These are phyloP conservation scores for Cryptotermes secundus DNA, from an alignment of 1,140 invertebrate species.

Conservation along the genomic window DNA sequence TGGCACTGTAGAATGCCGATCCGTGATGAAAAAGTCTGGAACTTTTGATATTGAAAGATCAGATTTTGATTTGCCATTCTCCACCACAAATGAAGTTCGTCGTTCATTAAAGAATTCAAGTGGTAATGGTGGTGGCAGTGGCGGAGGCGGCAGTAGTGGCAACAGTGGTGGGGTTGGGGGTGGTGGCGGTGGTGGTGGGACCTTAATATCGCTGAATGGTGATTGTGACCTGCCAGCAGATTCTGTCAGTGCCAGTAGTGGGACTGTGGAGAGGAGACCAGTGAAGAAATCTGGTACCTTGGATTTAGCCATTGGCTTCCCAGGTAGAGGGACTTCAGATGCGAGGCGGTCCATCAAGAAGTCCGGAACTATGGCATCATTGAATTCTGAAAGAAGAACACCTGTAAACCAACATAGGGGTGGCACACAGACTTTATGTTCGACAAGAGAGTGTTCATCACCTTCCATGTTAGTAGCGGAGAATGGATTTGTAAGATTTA, in stretches of 20 bases:
- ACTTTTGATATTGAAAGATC: constrained; percentile 45
- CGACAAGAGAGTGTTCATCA: constrained; percentile 42
- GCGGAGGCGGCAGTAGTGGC: too few species aligned
- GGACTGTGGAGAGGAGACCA: constrained; percentile 23
- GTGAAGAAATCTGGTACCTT: constrained; percentile 28
- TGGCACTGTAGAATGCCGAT: neutral
- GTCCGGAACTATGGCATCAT: constrained; percentile 52
- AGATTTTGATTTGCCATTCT: constrained; percentile 31
- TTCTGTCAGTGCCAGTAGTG: neutral
- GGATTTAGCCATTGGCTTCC: constrained; percentile 22
- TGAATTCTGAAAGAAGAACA: constrained; percentile 47
- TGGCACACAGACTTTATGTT: constrained; percentile 46
- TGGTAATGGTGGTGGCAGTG: neutral
- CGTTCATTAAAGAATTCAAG: constrained; percentile 38
- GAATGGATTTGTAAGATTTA: constrained; percentile 79
- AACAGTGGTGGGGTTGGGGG: too few species aligned
- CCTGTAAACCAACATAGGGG: constrained; percentile 51
- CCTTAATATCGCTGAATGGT: constrained; percentile 38
- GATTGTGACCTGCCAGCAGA: constrained; percentile 35
- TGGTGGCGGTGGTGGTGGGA: constrained; percentile 23
- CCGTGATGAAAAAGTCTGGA: constrained; percentile 46
- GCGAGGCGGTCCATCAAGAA: constrained; percentile 51
- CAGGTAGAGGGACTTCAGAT: constrained; percentile 18
- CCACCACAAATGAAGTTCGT: constrained; percentile 30
- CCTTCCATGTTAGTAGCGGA: constrained; percentile 78